Conservation (phyloP, 1,140 invertebrate species). For the Melanaphis sacchari region DNA sequence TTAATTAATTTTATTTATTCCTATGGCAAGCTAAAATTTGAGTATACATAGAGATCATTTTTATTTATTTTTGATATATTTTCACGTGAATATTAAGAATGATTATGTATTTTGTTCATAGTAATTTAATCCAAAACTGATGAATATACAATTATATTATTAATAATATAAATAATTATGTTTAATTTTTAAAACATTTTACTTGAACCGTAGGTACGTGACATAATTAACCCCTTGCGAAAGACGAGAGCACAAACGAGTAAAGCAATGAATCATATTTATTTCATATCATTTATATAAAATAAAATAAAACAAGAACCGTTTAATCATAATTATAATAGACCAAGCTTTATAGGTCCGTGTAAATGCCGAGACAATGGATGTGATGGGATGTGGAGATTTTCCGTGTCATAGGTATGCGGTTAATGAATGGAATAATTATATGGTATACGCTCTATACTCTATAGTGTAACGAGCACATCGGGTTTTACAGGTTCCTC, state of each 20-base stretch:
- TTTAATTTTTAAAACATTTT: slow-evolving; percentile 11
- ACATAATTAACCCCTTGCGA: not conserved
- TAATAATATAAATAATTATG: slow-evolving; percentile 10
- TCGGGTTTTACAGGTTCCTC: slow-evolving; percentile 33
- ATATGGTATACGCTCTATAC: slow-evolving; percentile 7
- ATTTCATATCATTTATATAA: not conserved
- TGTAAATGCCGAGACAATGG: slow-evolving; percentile 58
- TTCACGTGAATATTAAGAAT: not conserved
- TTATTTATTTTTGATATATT: not conserved
- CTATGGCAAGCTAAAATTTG: too few species aligned
- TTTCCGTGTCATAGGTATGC: slow-evolving; percentile 54
- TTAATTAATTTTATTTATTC: too few species aligned
- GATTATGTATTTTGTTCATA: not conserved
- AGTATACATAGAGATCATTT: not conserved
- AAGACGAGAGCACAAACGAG: not conserved
- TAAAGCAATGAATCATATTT: not conserved
- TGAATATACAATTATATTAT: not conserved
- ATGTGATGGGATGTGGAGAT: slow-evolving; percentile 45
- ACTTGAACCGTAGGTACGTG: not conserved
- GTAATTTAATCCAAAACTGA: not conserved
- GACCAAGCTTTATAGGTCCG: not conserved
- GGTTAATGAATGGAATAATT: slow-evolving; percentile 55
- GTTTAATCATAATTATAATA: slow-evolving; percentile 44
- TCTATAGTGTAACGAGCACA: slow-evolving; percentile 43
- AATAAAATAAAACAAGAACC: not conserved